Conservation (phyloP, 1,140 invertebrate genomes). For the Holotrichia oblita region DNA sequence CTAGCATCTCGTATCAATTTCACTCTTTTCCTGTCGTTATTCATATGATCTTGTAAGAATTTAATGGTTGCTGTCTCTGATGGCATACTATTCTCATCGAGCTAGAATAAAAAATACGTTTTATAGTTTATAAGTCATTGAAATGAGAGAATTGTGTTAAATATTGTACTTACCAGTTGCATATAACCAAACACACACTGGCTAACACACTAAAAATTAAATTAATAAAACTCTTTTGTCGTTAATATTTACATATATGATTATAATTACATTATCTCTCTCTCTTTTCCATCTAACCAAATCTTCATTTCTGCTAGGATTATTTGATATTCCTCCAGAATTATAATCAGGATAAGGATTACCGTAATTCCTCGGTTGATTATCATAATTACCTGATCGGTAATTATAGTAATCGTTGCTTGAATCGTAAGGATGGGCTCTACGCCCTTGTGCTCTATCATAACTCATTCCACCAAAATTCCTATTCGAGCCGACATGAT, state of each 20-base stretch:
- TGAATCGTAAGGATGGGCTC: not conserved
- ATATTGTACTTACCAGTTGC: constrained; percentile 33
- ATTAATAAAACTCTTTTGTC: too few species aligned
- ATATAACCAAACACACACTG: constrained; percentile 30
- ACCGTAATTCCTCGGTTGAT: not conserved
- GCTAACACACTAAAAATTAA: constrained; percentile 31
- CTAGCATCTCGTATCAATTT: constrained; percentile 52
- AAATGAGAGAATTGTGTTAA: too few species aligned
- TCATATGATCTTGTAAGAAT: constrained; percentile 54
- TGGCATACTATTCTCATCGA: constrained; percentile 53
- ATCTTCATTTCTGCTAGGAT: not conserved
- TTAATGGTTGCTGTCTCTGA: constrained; percentile 56
- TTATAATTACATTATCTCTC: constrained; percentile 1
- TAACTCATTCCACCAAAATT: not conserved
- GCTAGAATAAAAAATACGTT: constrained; percentile 44
- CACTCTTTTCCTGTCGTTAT: constrained; percentile 53
- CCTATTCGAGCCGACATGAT: not conserved
- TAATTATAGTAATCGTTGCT: not conserved
- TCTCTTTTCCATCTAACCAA: constrained; percentile 26
- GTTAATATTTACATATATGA: not conserved
- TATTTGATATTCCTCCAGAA: not conserved
- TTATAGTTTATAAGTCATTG: too few species aligned
- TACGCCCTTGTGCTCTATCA: not conserved
- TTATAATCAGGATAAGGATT: not conserved
- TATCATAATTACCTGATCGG: not conserved